Base-by-base conservation (phyloP, 1,140 invertebrate species). In the Drosophila ambigua region DNA sequence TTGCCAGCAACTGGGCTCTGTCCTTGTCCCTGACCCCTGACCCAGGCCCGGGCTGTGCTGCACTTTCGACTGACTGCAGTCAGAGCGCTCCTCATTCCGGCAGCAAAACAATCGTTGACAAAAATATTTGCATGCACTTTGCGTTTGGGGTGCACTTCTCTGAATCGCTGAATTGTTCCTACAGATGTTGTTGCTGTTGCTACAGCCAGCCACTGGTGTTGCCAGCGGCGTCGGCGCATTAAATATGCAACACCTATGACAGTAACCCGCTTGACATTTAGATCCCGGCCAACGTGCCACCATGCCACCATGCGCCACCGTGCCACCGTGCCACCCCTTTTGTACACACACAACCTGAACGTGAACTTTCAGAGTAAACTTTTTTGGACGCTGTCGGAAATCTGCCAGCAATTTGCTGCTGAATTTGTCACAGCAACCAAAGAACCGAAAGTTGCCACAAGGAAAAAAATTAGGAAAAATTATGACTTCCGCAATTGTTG, bases 51-150 rank as follows among this genome's bases (percentile, higher is more conserved):
- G n/a, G 48, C 15, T 2, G 2, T 3, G 4, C 63, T 15, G 5
- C 15, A 24, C 26, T 64, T 59, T 52, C 57, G 15, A 24, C 13
- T 53, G 15, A 24, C 13, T 53, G 49, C 44, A 61, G 41, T 63
- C 45, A 49, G 39, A 68, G 73, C 43, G 73, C 43, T 57, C 46
- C 50, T 16, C 72, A 65, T 71, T 80, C 71, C 67, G 67, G 53
- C 50, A 65, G 53, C 58, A 62, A 77, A 63, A 78, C 79, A 82
- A 72, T 79, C 65, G 64, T 63, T 77, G 76, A 69, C 80, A 77
- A 84, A 84, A 84, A 79, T 79, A 84, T 84, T 84, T 83, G 79
- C 80, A 76, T 83, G 76, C 79, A 83, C 80, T 83, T 77, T 79
- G 67, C 35, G 35, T 39, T 39, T 39, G 35, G 74, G 76, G 72